Evolutionary conservation across 2,797 vertebrate genomes (phyloP).

Genomic region (Xenentodon cancila): DNA sequence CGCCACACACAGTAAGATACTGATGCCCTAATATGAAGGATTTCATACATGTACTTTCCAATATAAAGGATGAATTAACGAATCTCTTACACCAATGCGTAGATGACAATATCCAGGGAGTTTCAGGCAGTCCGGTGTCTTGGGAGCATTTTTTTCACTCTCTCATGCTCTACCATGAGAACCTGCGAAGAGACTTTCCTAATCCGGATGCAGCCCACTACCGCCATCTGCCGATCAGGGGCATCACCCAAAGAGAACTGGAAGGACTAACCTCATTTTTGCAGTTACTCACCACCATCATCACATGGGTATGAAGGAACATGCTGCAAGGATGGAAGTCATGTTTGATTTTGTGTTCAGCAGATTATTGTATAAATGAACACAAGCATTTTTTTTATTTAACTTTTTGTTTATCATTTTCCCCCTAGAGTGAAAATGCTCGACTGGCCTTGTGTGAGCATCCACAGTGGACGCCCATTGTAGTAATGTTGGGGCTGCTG

Average conservation of each 20-base stretch:
- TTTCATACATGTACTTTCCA: not conserved
- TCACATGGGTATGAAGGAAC: constrained; percentile 87
- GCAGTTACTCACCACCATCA: constrained; percentile 91
- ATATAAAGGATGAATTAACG: not conserved
- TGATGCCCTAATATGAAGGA: not conserved
- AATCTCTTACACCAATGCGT: constrained; percentile 23
- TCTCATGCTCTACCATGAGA: constrained; percentile 96
- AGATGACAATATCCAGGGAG: constrained; percentile 95
- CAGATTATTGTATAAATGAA: no score
- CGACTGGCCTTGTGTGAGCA: constrained; percentile 96
- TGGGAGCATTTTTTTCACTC: constrained; percentile 99
- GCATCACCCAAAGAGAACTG: constrained; percentile 96
- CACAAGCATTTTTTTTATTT: not conserved
- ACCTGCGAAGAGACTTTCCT: constrained; percentile 92
- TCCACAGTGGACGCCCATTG: constrained; percentile 96
- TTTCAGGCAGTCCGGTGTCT: constrained; percentile 91
- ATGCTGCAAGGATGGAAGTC: not conserved
- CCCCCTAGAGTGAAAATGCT: constrained; percentile 93
- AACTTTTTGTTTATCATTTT: not conserved
- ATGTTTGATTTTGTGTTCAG: not conserved
- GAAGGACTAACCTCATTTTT: constrained; percentile 94
- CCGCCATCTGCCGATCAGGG: constrained; percentile 91
- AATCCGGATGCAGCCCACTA: constrained; percentile 92
- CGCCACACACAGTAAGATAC: constrained; percentile 90
- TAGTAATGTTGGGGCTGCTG: constrained; percentile 93